These are phyloP conservation scores for Gallinago paraguaiae DNA, from an alignment of 2,113 vertebrate species.

Conservation along the genomic window DNA sequence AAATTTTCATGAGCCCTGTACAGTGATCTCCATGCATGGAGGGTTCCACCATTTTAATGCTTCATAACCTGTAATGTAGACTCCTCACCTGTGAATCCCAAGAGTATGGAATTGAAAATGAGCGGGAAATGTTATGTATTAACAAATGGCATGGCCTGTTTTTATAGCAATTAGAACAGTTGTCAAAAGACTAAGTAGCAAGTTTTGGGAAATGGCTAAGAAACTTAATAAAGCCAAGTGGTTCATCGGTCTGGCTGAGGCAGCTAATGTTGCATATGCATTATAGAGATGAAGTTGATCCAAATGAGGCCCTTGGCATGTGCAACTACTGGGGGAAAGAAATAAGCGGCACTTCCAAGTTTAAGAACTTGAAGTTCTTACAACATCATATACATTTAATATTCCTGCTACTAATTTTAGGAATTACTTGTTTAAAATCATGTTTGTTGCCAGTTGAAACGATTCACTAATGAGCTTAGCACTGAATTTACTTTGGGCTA, in stretches of 20 bases:
- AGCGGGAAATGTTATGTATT: not conserved
- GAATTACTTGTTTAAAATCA: not conserved
- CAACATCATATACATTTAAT: not conserved
- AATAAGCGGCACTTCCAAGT: not conserved
- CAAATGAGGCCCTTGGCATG: not conserved
- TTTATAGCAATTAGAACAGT: not conserved
- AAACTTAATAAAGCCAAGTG: not conserved
- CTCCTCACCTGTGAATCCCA: not conserved
- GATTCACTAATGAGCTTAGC: not conserved
- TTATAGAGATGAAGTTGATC: not conserved
- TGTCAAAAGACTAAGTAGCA: not conserved
- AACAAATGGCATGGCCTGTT: not conserved
- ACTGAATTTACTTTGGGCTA: not conserved
- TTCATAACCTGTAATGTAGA: not conserved
- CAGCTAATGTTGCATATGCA: not conserved
- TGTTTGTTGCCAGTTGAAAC: not conserved
- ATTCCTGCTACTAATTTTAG: not conserved
- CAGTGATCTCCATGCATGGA: not conserved
- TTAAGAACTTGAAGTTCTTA: not conserved
- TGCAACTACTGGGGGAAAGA: not conserved
- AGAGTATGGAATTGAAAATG: not conserved
- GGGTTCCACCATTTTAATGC: not conserved
- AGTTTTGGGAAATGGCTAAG: not conserved
- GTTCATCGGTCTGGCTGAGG: not conserved
- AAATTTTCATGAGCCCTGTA: not conserved